These are phyloP conservation scores for Eulemur macaco DNA, from an alignment of 2,113 vertebrate genomes.

Conservation along the genomic window DNA sequence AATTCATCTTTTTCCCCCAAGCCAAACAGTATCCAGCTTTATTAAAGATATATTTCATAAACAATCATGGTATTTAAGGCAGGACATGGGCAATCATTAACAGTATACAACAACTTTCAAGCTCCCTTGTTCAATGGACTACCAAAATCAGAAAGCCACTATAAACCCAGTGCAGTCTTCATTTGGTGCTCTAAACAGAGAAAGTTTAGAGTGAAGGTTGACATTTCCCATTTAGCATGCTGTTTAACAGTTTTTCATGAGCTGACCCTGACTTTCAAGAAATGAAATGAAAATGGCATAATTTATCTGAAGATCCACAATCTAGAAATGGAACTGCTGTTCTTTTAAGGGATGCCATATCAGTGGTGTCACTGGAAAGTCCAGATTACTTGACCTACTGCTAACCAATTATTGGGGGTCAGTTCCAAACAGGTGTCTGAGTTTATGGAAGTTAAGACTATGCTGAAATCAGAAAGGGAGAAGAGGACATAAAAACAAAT, in stretches of 20 bases:
- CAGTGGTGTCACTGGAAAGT: slow-evolving; percentile 34
- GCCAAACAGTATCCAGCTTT: slow-evolving; percentile 90
- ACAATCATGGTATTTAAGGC: slow-evolving; percentile 89
- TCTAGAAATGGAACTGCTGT: slow-evolving; percentile 51
- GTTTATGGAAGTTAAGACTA: too few species aligned
- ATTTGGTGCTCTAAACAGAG: background rate
- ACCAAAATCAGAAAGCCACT: slow-evolving; percentile 83
- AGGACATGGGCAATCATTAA: slow-evolving; percentile 89
- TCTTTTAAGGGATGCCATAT: slow-evolving; percentile 42
- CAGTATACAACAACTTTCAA: slow-evolving; percentile 86
- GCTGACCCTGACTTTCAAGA: background rate
- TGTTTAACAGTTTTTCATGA: too few species aligned
- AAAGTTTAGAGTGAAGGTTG: too few species aligned
- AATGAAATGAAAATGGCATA: slow-evolving; percentile 62
- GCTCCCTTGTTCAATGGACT: slow-evolving; percentile 83
- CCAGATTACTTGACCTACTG: background rate
- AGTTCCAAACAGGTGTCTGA: slow-evolving; percentile 60
- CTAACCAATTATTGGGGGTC: background rate
- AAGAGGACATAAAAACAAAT: too few species aligned
- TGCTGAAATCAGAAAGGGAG: too few species aligned
- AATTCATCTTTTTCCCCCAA: slow-evolving; percentile 67
- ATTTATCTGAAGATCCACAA: slow-evolving; percentile 76
- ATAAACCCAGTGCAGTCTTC: slow-evolving; percentile 80
- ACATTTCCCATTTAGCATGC: too few species aligned
- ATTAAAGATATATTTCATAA: slow-evolving; percentile 90